Evolutionary conservation across 2,888 invertebrate species (phyloP).

Genomic region (Drosophila gaucha): DNA sequence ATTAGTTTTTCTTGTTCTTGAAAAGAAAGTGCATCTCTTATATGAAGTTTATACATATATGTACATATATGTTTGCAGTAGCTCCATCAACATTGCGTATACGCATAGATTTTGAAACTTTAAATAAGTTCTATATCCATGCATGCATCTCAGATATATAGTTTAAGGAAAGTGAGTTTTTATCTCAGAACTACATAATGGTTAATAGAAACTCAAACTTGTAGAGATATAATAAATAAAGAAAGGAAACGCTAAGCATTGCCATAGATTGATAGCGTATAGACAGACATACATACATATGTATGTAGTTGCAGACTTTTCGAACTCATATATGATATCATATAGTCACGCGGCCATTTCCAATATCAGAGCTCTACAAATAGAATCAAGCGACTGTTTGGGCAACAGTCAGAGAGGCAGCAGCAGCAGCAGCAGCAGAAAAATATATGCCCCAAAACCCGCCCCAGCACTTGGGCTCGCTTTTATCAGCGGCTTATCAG

Average conservation of each 20-base stretch:
- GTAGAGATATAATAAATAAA: too few species aligned
- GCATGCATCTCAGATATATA: too few species aligned
- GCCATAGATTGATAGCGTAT: neutral
- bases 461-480: conserved; percentile 49
- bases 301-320: neutral
- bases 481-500: conserved; percentile 78
- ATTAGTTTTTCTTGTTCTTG: too few species aligned
- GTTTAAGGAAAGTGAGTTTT: too few species aligned
- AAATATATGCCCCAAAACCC: conserved; percentile 40
- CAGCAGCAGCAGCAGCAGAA: neutral
- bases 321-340: conserved; percentile 7
- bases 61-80: too few species aligned
- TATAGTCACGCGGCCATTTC: conserved; percentile 23
- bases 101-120: too few species aligned
- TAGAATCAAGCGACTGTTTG: conserved; percentile 52
- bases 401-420: conserved; percentile 26
- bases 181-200: too few species aligned
- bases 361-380: conserved; percentile 32
- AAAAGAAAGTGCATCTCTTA: too few species aligned
- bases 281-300: neutral
- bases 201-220: too few species aligned
- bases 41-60: too few species aligned
- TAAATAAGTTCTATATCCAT: too few species aligned
- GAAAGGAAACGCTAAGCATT: neutral
- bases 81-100: neutral